These are phyloP conservation scores for Phataginus tricuspis DNA, from an alignment of 2,797 vertebrate species.

Conservation along the genomic window DNA sequence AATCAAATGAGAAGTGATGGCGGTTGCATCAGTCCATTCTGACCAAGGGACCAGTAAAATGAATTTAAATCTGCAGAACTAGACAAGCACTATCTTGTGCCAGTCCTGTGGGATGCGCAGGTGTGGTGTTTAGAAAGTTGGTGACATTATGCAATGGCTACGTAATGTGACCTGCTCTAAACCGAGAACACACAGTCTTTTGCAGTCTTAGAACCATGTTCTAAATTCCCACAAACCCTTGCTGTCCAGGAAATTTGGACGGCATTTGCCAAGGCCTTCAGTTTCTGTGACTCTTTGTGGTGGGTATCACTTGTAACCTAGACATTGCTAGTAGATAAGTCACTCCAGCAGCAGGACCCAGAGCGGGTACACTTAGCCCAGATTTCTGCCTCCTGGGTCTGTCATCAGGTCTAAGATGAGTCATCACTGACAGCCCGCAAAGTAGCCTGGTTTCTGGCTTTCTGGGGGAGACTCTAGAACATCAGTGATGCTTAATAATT, in stretches of 20 bases:
- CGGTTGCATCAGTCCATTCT: neutral
- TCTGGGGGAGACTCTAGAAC: constrained; percentile 52
- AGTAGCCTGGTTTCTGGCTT: neutral
- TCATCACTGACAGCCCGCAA: neutral
- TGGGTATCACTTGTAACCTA: neutral
- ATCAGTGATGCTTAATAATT: constrained; percentile 56
- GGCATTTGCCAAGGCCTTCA: neutral
- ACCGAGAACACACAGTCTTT: neutral
- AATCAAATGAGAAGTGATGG: neutral
- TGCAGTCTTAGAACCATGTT: neutral
- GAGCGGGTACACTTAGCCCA: neutral
- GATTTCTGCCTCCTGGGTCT: neutral
- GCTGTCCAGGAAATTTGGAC: neutral
- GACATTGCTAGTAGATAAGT: neutral
- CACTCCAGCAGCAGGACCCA: neutral
- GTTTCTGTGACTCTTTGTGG: neutral
- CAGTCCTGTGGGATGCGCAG: neutral
- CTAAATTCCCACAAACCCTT: neutral
- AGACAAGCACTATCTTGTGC: neutral
- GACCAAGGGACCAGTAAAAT: neutral
- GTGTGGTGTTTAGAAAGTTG: neutral
- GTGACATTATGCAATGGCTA: neutral
- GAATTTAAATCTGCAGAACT: neutral
- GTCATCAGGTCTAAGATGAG: neutral
- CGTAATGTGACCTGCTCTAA: neutral